Base-by-base conservation (phyloP, 2,888 invertebrate genomes). In the Cerceris rybyensis region DNA sequence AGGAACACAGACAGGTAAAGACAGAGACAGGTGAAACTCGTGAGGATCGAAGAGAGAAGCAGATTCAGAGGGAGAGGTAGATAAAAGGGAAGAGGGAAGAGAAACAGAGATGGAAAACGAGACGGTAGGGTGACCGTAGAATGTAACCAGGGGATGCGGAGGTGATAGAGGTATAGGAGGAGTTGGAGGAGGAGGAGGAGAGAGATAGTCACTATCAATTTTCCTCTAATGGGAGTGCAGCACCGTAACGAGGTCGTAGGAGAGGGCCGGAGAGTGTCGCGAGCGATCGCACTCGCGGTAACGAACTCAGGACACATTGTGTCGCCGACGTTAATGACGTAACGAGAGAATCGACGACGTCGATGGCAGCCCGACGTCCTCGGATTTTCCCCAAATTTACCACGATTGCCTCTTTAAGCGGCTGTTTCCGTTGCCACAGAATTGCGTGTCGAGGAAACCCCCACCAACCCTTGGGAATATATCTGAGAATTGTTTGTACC, bases 171-270 rank as follows among this genome's bases (percentile, higher is more conserved):
- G n/a, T n/a, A n/a, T n/a, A n/a, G n/a, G 49, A 54, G 65, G 41
- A 43, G 50, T 43, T 11, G 16, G 75, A 13, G 28, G n/a, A 13
- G 39, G 39, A 28, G 70, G 13, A 9, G 49, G 67, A 76, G 76
- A 65, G 70, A 82, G 77, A 83, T 81, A 87, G 88, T 87, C 88
- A 73, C 90, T 87, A 89, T 89, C 89, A 91, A 90, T 90, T 91
- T 89, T 88, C 88, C 85, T 86, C 87, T 89, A 90, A 90, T 89
- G 86, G 87, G 86, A 87, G 87, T 84, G 85, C 86, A 85, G 83
- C 86, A 80, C 80, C 83, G 84, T 90, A 90, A 90, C 89, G 87
- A 90, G 88, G 87, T 90, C 85, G 81, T 78, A 81, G 78, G 83
- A 87, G 86, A 86, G 85, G 82, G 67, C 75, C 71, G 84, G 71